Evolutionary conservation across 2,797 vertebrate species (phyloP).

Genomic region (Anisognathus igniventris): DNA sequence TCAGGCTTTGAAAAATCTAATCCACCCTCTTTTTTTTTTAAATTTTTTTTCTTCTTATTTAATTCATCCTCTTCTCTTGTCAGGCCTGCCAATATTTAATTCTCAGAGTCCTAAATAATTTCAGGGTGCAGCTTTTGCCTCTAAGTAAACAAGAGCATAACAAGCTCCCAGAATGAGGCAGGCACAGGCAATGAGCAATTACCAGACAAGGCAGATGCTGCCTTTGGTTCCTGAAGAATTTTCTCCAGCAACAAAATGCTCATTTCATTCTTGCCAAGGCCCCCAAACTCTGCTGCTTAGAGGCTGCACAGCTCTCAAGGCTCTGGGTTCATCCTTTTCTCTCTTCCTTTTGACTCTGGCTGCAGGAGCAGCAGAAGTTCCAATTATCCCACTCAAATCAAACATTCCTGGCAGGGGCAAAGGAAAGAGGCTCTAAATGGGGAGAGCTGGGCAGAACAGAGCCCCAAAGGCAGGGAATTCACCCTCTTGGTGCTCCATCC

Average conservation of each 20-base stretch:
- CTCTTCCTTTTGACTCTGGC: not conserved
- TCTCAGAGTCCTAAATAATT: not conserved
- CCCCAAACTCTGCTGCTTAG: not conserved
- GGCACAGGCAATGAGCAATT: not conserved
- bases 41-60: not conserved
- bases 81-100: not conserved
- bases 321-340: not conserved
- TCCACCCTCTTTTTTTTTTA: fast-evolving
- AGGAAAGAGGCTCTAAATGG: not conserved
- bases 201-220: not conserved
- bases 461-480: not conserved
- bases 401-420: too few relatives aligned
- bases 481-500: not conserved
- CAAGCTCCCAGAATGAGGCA: not conserved
- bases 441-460: not conserved
- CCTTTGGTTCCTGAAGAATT: not conserved
- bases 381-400: not conserved
- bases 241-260: not conserved
- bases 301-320: not conserved
- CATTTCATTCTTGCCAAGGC: not conserved
- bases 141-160: not conserved
- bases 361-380: not conserved
- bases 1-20: not conserved
- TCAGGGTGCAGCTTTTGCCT: not conserved
- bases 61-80: not conserved